A percentile compares a stretch with the other conserved stretches of the same genome.
Conservation (phyloP, 2,113 vertebrate genomes). For the Tupaia chinensis region DNA sequence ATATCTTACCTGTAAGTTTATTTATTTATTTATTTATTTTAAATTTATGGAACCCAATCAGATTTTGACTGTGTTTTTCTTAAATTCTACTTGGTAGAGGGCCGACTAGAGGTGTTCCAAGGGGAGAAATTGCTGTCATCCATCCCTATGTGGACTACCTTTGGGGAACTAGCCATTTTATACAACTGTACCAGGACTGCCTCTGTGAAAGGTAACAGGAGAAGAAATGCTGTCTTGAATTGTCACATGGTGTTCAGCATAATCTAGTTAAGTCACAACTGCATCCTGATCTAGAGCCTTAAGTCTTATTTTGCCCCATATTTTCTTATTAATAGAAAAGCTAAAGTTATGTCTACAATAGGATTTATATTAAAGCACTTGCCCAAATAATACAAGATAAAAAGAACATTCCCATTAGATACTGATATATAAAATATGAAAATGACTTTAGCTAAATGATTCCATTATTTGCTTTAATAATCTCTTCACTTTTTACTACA, state of each 20-base stretch:
- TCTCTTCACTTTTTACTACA: not conserved
- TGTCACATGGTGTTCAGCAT: fast-evolving
- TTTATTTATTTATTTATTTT: slow-evolving; percentile 19
- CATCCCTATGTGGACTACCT: slow-evolving; percentile 93
- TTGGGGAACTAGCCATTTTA: slow-evolving; percentile 95
- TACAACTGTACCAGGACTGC: slow-evolving; percentile 97
- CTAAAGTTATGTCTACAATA: not conserved
- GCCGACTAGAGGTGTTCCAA: slow-evolving; percentile 94
- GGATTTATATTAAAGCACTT: not conserved
- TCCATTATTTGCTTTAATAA: not conserved
- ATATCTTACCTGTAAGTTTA: not conserved
- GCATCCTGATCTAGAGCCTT: not conserved
- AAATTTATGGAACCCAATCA: not conserved
- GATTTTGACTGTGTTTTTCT: slow-evolving; percentile 61
- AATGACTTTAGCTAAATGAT: not conserved
- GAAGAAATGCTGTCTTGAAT: not conserved
- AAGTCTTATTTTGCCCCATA: not conserved
- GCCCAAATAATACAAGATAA: not conserved
- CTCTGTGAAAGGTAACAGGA: slow-evolving; percentile 93
- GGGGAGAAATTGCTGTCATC: slow-evolving; percentile 93
- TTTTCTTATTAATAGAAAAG: slow-evolving; percentile 17
- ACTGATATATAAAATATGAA: not conserved
- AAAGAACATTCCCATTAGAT: not conserved
- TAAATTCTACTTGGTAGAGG: slow-evolving; percentile 88
- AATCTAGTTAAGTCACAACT: not conserved